phyloP scores from a whole-genome alignment of 2,113 vertebrate species.

The Oreochromis niloticus region DNA sequence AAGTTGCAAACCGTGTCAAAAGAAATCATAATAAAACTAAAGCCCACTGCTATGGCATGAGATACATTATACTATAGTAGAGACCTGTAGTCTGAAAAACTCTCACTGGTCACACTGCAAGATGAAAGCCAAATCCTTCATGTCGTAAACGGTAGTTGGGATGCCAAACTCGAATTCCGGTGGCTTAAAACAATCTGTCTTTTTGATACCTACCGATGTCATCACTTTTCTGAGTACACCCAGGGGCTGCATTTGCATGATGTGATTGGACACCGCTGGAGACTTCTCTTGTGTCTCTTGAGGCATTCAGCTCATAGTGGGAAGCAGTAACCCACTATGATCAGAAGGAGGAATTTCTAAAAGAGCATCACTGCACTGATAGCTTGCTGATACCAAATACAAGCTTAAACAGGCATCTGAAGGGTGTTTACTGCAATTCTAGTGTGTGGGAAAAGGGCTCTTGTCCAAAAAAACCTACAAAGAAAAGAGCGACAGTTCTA shows the following conservation, averaged over 20 bases:
- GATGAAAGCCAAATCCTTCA: background rate
- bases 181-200: background rate
- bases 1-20: background rate
- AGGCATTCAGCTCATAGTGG: background rate
- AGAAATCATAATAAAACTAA: background rate
- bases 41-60: background rate
- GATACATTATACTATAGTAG: background rate
- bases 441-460: background rate
- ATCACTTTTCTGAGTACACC: background rate
- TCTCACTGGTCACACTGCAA: background rate
- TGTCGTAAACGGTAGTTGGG: background rate
- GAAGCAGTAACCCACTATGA: background rate
- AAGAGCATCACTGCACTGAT: background rate
- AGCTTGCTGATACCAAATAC: background rate
- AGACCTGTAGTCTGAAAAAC: background rate
- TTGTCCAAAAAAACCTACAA: background rate
- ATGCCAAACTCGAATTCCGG: background rate
- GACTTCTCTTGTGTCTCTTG: background rate
- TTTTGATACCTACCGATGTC: background rate
- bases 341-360: background rate
- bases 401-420: background rate
- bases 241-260: background rate
- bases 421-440: background rate
- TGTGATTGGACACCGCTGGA: constrained; percentile 4
- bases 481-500: rapidly evolving